Evolutionary conservation across 2,797 vertebrate species (phyloP).

Genomic region (Sphaeramia orbicularis): DNA sequence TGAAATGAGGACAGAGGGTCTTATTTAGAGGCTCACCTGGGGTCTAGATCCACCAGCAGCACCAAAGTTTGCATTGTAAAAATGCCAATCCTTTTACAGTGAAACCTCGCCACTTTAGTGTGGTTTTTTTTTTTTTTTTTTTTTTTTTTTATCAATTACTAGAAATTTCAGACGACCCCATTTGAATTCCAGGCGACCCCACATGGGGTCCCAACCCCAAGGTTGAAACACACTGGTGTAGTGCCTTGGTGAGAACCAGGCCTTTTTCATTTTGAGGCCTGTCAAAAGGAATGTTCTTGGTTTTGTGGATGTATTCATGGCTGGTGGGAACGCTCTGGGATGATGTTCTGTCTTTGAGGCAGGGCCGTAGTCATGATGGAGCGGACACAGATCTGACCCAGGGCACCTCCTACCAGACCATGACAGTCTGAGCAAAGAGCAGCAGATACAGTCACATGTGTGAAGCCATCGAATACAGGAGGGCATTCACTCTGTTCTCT

Average conservation of each 20-base stretch:
- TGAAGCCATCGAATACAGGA: conserved; percentile 27
- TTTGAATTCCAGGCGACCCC: no score
- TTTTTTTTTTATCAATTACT: no score
- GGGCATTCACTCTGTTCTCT: conserved; percentile 5
- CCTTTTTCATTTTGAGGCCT: conserved; percentile 51
- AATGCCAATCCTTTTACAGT: no score
- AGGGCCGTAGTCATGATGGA: conserved; percentile 61
- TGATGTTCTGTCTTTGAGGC: conserved; percentile 60
- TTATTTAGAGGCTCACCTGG: no score
- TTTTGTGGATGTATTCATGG: conserved; percentile 37
- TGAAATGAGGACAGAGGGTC: no score
- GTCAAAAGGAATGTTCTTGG: conserved; percentile 69
- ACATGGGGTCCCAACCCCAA: no score
- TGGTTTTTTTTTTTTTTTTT: no score
- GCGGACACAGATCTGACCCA: conserved; percentile 55
- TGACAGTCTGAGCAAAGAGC: conserved; percentile 30
- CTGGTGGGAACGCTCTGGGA: conserved; percentile 45
- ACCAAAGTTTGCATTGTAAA: no score
- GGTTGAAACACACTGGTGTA: no score
- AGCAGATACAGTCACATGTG: conserved; percentile 6
- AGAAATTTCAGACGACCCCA: no score
- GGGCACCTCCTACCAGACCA: conserved; percentile 36
- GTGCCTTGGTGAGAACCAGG: conserved; percentile 39
- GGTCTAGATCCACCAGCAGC: no score
- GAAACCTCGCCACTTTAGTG: no score